Evolutionary conservation across 2,888 invertebrate species (phyloP).

Genomic region (Trichogramma dendrolimi): DNA sequence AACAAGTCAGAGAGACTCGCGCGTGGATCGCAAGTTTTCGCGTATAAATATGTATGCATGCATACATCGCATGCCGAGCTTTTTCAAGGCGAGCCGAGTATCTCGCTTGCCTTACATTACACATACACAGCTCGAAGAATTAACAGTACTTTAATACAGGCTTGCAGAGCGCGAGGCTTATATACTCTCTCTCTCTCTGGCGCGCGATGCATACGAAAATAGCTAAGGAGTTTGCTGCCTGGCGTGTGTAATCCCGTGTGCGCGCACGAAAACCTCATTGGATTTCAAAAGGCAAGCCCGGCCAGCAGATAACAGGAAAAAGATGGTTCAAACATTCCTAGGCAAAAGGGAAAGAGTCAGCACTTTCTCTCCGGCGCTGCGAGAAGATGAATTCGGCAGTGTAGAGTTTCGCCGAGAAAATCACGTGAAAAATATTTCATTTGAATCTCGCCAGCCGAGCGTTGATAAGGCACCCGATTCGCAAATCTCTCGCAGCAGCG

Average conservation of each 20-base stretch:
- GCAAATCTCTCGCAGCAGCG: too few relatives aligned
- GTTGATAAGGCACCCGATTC: too few relatives aligned
- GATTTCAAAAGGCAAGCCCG: background rate
- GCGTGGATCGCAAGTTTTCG: background rate
- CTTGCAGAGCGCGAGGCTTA: too few relatives aligned
- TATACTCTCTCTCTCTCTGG: slow-evolving; percentile 17
- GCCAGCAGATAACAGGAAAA: slow-evolving; percentile 12
- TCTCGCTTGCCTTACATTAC: too few relatives aligned
- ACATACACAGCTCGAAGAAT: slow-evolving; percentile 28
- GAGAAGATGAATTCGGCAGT: too few relatives aligned
- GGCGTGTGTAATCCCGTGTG: slow-evolving; percentile 1
- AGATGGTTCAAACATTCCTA: slow-evolving; percentile 10
- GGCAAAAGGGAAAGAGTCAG: slow-evolving; percentile 2
- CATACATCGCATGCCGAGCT: background rate
- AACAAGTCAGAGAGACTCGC: background rate
- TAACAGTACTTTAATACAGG: slow-evolving; percentile 33
- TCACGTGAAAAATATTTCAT: too few relatives aligned
- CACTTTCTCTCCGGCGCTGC: slow-evolving; percentile 11
- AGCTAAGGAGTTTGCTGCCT: slow-evolving; percentile 1
- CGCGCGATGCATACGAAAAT: slow-evolving; percentile 34
- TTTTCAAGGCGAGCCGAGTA: too few relatives aligned
- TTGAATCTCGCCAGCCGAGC: too few relatives aligned
- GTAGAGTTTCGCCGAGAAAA: too few relatives aligned
- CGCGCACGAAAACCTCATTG: too few relatives aligned
- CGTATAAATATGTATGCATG: background rate